These are phyloP conservation scores for Apamea anceps DNA, from an alignment of 2,888 invertebrate species.

Conservation along the genomic window DNA sequence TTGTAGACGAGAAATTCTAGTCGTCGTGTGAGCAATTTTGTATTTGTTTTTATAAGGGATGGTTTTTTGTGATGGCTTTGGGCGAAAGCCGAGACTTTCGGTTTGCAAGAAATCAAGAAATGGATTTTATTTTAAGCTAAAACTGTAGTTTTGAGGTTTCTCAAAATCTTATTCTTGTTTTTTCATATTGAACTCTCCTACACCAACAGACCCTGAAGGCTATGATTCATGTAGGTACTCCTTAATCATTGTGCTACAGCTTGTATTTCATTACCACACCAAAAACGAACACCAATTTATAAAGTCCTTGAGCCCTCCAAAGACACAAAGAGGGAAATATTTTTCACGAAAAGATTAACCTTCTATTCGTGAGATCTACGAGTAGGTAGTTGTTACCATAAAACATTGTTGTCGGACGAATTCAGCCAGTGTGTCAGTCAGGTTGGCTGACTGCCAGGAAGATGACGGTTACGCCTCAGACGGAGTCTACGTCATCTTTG, in stretches of 20 bases:
- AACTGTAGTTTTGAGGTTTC: not conserved
- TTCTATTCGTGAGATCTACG: constrained; percentile 42
- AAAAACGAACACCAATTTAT: not conserved
- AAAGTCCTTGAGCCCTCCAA: not conserved
- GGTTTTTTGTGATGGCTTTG: not conserved
- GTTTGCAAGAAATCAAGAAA: not conserved
- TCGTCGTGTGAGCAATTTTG: not conserved
- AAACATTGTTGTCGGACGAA: constrained; percentile 57
- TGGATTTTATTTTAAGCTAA: not conserved
- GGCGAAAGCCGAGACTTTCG: no score
- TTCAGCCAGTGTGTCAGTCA: constrained; percentile 65
- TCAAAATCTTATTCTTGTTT: not conserved
- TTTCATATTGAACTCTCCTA: not conserved
- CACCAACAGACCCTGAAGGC: not conserved
- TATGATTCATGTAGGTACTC: not conserved
- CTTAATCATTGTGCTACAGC: not conserved
- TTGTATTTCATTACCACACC: not conserved
- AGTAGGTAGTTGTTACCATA: constrained; percentile 43
- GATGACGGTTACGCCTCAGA: constrained; percentile 57
- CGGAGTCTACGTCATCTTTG: constrained; percentile 61
- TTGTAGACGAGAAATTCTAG: not conserved
- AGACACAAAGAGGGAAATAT: not conserved
- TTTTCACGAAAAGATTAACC: constrained; percentile 44
- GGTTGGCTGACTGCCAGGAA: constrained; percentile 62
- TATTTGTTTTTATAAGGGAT: not conserved